Conservation (phyloP, 2,797 vertebrate genomes). For the Macropodus opercularis region DNA sequence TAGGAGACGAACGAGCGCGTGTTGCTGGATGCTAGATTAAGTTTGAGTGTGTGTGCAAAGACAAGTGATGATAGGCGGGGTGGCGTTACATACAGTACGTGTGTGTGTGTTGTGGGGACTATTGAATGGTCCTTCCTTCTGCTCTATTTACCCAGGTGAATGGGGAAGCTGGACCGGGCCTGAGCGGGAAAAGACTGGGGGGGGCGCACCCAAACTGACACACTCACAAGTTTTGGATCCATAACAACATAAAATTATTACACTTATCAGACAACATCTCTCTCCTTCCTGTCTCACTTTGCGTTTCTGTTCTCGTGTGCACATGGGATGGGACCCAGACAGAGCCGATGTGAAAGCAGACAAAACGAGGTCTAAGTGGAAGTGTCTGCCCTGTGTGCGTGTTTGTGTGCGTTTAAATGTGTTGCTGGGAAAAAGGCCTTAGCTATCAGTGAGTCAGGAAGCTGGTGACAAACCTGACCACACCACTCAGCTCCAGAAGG, state of each 20-base stretch:
- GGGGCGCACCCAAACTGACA: slow-evolving; percentile 14
- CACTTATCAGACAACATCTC: neutral
- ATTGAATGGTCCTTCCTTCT: slow-evolving; percentile 92
- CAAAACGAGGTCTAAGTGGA: slow-evolving; percentile 41
- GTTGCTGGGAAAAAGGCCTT: slow-evolving; percentile 45
- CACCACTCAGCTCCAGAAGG: slow-evolving; percentile 54
- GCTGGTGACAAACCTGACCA: slow-evolving; percentile 65
- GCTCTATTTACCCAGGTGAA: slow-evolving; percentile 99
- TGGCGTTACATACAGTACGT: slow-evolving; percentile 8
- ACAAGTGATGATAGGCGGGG: slow-evolving; percentile 36
- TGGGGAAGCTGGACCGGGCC: slow-evolving; percentile 80
- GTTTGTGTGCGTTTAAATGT: slow-evolving; percentile 8
- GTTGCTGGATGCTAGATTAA: slow-evolving; percentile 23
- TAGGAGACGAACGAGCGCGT: slow-evolving; percentile 34
- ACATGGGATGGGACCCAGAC: slow-evolving; percentile 18
- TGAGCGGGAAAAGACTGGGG: slow-evolving; percentile 81
- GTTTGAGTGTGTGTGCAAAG: slow-evolving; percentile 69
- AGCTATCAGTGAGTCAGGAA: slow-evolving; percentile 48
- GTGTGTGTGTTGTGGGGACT: slow-evolving; percentile 82
- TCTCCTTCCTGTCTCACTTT: neutral
- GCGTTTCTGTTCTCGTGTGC: neutral
- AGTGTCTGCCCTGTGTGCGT: slow-evolving; percentile 39
- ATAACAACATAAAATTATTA: neutral
- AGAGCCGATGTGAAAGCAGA: slow-evolving; percentile 49
- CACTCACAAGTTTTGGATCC: slow-evolving; percentile 4